phyloP scores from a whole-genome alignment of 2,888 invertebrate genomes.

The Litoditis marina region DNA sequence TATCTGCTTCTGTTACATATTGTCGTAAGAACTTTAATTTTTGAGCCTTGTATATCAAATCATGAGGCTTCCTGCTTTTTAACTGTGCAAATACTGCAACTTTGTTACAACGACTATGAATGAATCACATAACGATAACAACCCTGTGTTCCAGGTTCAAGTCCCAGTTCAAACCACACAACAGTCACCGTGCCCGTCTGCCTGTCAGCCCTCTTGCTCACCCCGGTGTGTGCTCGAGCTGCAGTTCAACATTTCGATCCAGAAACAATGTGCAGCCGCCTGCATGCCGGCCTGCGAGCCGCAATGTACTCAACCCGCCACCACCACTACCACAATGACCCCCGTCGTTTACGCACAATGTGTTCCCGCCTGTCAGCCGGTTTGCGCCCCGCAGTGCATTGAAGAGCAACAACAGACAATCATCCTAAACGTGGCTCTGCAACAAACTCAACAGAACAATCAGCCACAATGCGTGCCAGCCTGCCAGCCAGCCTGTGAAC shows the following conservation, averaged over 20 bases:
- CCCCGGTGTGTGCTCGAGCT: too few species aligned
- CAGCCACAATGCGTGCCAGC: slow-evolving; percentile 6
- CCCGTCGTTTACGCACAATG: slow-evolving; percentile 23
- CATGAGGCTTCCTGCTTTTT: too few species aligned
- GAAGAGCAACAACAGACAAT: slow-evolving; percentile 11
- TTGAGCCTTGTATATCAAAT: too few species aligned
- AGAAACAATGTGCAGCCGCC: slow-evolving; percentile 14
- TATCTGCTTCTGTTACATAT: too few species aligned
- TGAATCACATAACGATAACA: too few species aligned
- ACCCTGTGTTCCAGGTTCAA: too few species aligned
- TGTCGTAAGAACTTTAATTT: too few species aligned
- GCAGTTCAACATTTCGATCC: too few species aligned
- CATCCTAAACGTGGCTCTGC: background rate
- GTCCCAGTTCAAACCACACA: slow-evolving; percentile 25
- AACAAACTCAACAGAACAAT: background rate
- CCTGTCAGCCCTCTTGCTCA: slow-evolving; percentile 13
- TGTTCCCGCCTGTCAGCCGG: slow-evolving; percentile 33
- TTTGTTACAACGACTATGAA: too few species aligned
- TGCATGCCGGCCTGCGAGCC: slow-evolving; percentile 19
- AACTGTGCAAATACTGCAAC: too few species aligned
- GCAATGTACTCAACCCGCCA: slow-evolving; percentile 3
- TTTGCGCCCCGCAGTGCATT: slow-evolving; percentile 31
- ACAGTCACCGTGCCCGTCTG: too few species aligned
- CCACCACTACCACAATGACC: slow-evolving; percentile 17
- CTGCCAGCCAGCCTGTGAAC: slow-evolving; percentile 30